Conservation (phyloP, 2,113 vertebrate species). For the Craseonycteris thonglongyai region DNA sequence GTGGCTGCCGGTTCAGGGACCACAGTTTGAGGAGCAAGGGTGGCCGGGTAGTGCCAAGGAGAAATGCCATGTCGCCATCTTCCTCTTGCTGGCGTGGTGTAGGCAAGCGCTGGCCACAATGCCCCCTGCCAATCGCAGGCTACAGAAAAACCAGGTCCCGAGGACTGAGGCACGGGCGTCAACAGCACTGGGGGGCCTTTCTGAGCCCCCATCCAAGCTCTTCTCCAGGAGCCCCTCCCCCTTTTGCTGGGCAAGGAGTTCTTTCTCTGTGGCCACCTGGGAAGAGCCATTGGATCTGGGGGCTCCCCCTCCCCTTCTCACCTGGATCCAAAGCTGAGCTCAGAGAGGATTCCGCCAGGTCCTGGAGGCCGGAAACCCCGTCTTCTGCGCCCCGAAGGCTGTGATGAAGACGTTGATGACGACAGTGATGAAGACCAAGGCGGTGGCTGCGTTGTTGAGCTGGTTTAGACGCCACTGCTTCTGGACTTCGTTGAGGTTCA, state of each 20-base stretch:
- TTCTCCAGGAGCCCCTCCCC: background rate
- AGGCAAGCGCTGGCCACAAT: background rate
- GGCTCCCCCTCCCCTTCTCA: slow-evolving; percentile 47
- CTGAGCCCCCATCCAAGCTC: background rate
- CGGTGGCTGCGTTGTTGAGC: slow-evolving; percentile 86
- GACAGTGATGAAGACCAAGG: slow-evolving; percentile 87
- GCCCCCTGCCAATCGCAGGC: background rate
- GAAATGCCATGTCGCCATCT: background rate
- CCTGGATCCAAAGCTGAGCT: slow-evolving; percentile 33
- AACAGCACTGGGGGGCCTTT: background rate
- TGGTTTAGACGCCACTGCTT: slow-evolving; percentile 86
- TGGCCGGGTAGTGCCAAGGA: background rate
- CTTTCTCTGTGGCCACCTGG: background rate
- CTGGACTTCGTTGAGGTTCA: slow-evolving; percentile 85
- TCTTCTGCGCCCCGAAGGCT: slow-evolving; percentile 89
- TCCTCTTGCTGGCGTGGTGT: background rate
- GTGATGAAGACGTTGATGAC: slow-evolving; percentile 92
- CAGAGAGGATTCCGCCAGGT: slow-evolving; percentile 68
- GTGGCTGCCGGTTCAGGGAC: background rate
- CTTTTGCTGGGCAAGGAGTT: background rate
- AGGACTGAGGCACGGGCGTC: background rate
- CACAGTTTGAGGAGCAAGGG: background rate
- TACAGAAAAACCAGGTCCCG: background rate
- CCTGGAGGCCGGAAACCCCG: slow-evolving; percentile 80
- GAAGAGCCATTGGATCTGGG: background rate